Evolutionary conservation across 2,113 vertebrate genomes (phyloP), one percentile per base, ranked within the genome.

Genomic region (Macrotus californicus): DNA sequence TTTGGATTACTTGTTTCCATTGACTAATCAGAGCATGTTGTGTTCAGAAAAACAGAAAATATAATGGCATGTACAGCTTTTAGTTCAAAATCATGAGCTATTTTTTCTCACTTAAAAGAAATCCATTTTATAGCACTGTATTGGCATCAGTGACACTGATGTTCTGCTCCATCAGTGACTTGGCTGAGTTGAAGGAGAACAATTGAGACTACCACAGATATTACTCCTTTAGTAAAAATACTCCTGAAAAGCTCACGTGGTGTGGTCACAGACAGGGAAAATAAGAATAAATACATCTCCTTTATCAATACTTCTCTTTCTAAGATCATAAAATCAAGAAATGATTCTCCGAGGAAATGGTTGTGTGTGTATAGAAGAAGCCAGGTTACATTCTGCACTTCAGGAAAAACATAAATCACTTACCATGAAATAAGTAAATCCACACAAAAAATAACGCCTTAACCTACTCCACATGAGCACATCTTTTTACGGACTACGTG

Each of bases 11-110:
- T 29, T 79, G 15, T 67, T 90, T 92, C 24, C 24, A 93, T 8
- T 18, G 70, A 83, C 24, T 77, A 75, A 82, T 96, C 92, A 89
- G 31, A 88, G 22, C 5, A 77, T 26, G 76, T 91, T 87, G 72
- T 95, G 81, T 82, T 66, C 81, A 80, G 43, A 73, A 41, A 84
- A 72, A 75, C 50, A 59, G 43, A 46, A 48, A 92, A 11, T 34
- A 61, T 5, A 91, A 80, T 1, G 0, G 34, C 7, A 92, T 1
- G 13, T 14, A 34, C 0, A 72, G 7, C 36, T 1, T 48, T 52
- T 72, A 76, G 67, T 79, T 18, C 13, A 88, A 94, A 81, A n/a
- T 43, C 9, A 6, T 22, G 46, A 56, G 21, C 36, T 93, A 11
- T 26, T 77, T 88, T 66, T 39, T 46, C 76, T 89, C 48, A 76